Base-by-base conservation (phyloP, 2,888 invertebrate genomes). In the Acronicta alni region DNA sequence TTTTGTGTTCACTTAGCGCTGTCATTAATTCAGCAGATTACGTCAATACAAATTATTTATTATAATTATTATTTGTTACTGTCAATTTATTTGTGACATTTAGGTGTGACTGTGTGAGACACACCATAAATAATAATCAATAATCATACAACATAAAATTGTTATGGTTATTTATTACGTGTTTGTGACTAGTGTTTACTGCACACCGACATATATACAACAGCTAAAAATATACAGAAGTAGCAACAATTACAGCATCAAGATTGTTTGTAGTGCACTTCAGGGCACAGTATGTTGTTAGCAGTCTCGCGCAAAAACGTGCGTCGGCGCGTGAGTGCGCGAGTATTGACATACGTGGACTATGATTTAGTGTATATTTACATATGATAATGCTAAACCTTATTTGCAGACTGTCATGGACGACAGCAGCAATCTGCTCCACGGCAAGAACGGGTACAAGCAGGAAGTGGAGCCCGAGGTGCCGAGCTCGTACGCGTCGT, bases 321-420 rank as follows among this genome's bases (percentile, higher is more conserved):
- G 54, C 54, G 51, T 67, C 54, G n/a, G 26, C 35, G 35, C 57
- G 39, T 12, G 39, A 20, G 39, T 48, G 57, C 18, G 10, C 10
- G 41, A 42, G 39, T 72, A 32, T 75, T 72, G 51, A 52, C 68
- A 39, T 38, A 35, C 44, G 30, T 23, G 48, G 47, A 38, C 38
- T 43, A 18, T 43, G 52, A 55, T 15, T 32, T 18, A 5, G 52
- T 58, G 20, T 49, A 37, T 53, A 46, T 66, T 66, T 38, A 54
- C 23, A 43, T 35, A 49, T 52, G 44, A 20, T 43, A 62, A 62
- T 71, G 39, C 2, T 6, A n/a, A 23, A 14, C 30, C n/a, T 9
- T 60, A 7, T 67, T 89, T 92, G 1, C 94, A 97, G 97, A 96
- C 97, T 67, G 95, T 97, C n/a, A 84, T 96, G 85, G 96, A 91